Base-by-base conservation (phyloP, 2,888 invertebrate genomes). In the Clunio marinus region DNA sequence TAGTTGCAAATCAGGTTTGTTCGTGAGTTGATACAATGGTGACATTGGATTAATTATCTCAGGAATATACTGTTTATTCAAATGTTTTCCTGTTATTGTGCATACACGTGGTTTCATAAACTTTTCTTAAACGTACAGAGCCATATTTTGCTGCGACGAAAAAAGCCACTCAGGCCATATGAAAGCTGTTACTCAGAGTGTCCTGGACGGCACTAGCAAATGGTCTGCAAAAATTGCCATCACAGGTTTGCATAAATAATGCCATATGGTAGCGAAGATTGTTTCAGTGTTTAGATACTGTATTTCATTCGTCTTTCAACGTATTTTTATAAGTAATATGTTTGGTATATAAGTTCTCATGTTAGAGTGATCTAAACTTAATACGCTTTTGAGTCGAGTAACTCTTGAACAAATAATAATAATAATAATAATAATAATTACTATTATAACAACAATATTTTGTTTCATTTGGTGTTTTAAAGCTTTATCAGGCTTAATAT, bases 141-240 rank as follows among this genome's bases (percentile, higher is more conserved):
- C 88, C 83, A 96, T 96, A 81, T 96, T 95, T 84, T 88, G 91
- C 83, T 91, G 96, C 78, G 96, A 97, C 81, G 89, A 89, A 80
- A 93, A 94, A 82, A 90, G 88, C 77, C 96, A 97, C 83, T 83
- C 88, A 73, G 93, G 94, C 76, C 95, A 97, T 84, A 94, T 98
- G 94, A 94, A 93, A 83, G 89, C 94, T 73, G 96, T 98, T 77
- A 96, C 98, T 86, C 96, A 97, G 84, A 93, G 94, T 77, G 97
- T 98, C 76, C 86, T 98, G 82, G 97, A 98, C 83, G 98, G 98
- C 78, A 98, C 97, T 74, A 96, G 96, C 80, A 98, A 98, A 84
- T 98, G 98, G 98, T 97, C 97, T 78, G 97, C 97, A 77, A 98
- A 98, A 88, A 97, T 98, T 83, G 96, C 96, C 80, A 96, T 98